Conservation (phyloP, 2,113 vertebrate genomes). For the Glareola pratincola region DNA sequence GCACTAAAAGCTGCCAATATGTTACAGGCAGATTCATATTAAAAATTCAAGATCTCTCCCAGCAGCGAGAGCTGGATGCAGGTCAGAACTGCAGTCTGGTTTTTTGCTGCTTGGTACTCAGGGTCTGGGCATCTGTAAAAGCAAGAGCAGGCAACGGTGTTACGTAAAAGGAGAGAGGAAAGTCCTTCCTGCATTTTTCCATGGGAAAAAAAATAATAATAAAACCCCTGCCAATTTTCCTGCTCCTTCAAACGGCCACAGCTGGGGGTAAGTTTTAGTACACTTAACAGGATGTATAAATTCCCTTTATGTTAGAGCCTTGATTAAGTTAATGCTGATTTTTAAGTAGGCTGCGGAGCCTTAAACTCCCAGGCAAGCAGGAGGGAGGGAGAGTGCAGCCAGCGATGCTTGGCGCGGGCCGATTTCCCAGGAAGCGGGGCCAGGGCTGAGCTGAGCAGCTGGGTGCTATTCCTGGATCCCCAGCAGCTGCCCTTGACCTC, state of each 20-base stretch:
- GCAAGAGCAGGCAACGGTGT: neutral
- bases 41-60: neutral
- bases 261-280: neutral
- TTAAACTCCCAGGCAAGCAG: neutral
- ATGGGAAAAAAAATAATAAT: too few relatives aligned
- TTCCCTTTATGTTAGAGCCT: neutral
- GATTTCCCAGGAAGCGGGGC: neutral
- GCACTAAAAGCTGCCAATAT: neutral
- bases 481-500: neutral
- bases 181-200: neutral
- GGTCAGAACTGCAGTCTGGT: neutral
- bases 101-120: neutral
- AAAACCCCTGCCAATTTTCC: neutral
- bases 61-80: neutral
- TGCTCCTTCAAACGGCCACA: neutral
- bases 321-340: neutral
- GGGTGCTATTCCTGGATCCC: neutral
- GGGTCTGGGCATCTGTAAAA: neutral
- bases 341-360: neutral
- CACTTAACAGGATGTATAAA: neutral
- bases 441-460: neutral
- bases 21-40: neutral
- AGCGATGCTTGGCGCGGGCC: fast-evolving
- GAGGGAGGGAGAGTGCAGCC: neutral
- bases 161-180: neutral